phyloP scores from a whole-genome alignment of 2,113 vertebrate species.

The Atherinomorus stipes region DNA sequence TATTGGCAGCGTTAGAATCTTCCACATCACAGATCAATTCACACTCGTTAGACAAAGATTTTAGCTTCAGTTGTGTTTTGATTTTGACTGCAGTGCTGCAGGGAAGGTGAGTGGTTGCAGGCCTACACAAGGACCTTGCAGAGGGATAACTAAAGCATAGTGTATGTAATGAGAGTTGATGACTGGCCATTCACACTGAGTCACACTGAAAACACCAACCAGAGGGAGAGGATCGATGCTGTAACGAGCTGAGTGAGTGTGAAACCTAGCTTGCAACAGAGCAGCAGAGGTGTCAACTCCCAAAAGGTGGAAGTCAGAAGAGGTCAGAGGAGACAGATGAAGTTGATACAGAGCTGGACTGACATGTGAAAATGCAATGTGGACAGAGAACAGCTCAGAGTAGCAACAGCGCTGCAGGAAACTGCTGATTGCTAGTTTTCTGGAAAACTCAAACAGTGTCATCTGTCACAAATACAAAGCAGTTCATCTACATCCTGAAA shows the following conservation, averaged over 20 bases:
- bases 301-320: neutral
- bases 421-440: slow-evolving; percentile 28
- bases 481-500: slow-evolving; percentile 14
- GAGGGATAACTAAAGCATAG: slow-evolving; percentile 5
- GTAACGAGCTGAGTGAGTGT: slow-evolving; percentile 28
- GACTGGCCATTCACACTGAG: slow-evolving; percentile 30
- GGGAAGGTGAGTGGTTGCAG: slow-evolving; percentile 20
- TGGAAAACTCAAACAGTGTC: slow-evolving; percentile 1
- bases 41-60: neutral
- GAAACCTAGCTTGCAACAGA: slow-evolving; percentile 17
- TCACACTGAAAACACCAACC: slow-evolving; percentile 41
- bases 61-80: neutral
- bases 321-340: slow-evolving; percentile 17
- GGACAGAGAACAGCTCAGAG: slow-evolving; percentile 13
- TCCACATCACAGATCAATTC: neutral
- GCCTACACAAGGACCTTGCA: neutral
- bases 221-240: slow-evolving; percentile 16
- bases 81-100: slow-evolving; percentile 4
- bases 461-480: slow-evolving; percentile 12
- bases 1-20: neutral
- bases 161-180: slow-evolving; percentile 14
- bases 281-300: slow-evolving; percentile 23
- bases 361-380: slow-evolving; percentile 13
- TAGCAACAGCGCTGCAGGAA: neutral
- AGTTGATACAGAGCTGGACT: neutral